Percentiles rank a stretch among this genome's conserved stretches.
Conservation (phyloP, 2,113 vertebrate species). For the Campylomormyrus tamandua region DNA sequence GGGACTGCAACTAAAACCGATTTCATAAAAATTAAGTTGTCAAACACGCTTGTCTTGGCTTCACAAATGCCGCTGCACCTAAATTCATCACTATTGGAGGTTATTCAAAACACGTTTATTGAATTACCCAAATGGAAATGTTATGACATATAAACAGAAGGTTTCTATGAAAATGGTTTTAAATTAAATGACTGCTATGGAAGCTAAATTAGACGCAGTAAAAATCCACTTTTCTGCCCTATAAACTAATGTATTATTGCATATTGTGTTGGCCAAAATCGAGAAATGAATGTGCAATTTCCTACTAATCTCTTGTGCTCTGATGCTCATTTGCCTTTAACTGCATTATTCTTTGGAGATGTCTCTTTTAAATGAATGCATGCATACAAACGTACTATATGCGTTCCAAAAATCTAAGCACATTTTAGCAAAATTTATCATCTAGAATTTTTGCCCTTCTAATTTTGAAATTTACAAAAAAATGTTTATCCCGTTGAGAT, state of each 20-base stretch:
- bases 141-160: background rate
- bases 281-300: background rate
- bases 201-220: background rate
- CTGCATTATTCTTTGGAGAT: background rate
- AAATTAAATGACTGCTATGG: constrained; percentile 3
- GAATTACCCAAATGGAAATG: background rate
- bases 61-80: background rate
- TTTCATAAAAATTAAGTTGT: background rate
- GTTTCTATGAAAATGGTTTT: background rate
- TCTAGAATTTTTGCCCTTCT: background rate
- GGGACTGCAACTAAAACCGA: background rate
- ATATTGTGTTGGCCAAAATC: constrained; percentile 4
- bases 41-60: background rate
- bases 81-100: background rate
- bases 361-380: background rate
- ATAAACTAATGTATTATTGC: background rate
- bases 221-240: background rate
- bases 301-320: background rate
- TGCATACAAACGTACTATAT: background rate
- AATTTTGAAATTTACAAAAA: background rate
- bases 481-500: background rate
- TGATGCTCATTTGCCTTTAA: background rate
- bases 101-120: background rate
- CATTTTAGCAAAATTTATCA: background rate
- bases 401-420: background rate